phyloP scores from a whole-genome alignment of 2,888 invertebrate genomes.

The Hanleya hanleyi region DNA sequence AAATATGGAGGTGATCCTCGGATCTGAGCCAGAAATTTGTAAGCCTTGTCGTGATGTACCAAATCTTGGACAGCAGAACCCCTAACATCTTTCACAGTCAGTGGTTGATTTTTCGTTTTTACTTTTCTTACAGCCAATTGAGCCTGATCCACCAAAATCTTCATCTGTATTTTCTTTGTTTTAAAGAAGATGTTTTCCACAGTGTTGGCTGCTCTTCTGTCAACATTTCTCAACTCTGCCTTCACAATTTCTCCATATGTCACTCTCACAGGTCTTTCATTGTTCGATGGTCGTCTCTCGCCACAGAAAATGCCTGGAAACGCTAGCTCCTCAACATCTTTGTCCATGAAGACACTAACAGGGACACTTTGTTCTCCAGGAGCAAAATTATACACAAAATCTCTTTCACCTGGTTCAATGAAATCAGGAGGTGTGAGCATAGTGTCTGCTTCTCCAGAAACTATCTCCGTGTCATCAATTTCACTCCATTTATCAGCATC shows the following conservation, averaged over 20 bases:
- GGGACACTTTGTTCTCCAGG: slow-evolving; percentile 36
- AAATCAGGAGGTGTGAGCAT: slow-evolving; percentile 31
- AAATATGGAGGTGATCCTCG: slow-evolving; percentile 34
- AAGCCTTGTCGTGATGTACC: slow-evolving; percentile 30
- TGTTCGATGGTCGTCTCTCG: neutral
- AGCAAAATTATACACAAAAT: slow-evolving; percentile 34
- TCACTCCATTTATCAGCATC: slow-evolving; percentile 27
- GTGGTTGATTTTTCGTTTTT: slow-evolving; percentile 18
- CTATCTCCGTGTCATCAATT: slow-evolving; percentile 25
- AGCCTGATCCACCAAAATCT: slow-evolving; percentile 26
- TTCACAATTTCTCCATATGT: slow-evolving; percentile 19
- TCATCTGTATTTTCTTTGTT: slow-evolving; percentile 30
- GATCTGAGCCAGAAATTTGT: slow-evolving; percentile 26
- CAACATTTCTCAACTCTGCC: slow-evolving; percentile 23
- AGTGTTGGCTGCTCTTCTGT: slow-evolving; percentile 4
- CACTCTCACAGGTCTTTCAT: neutral
- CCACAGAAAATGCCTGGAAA: slow-evolving; percentile 29
- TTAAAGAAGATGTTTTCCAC: slow-evolving; percentile 32
- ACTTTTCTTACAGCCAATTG: slow-evolving; percentile 35
- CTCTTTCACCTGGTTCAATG: slow-evolving; percentile 32
- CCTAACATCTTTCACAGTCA: slow-evolving; percentile 29
- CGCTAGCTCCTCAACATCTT: slow-evolving; percentile 29
- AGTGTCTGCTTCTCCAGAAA: slow-evolving; percentile 29
- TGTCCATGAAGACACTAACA: slow-evolving; percentile 35
- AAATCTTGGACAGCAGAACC: slow-evolving; percentile 11